phyloP scores from a whole-genome alignment of 2,888 invertebrate species.

The Flexamia atlantica region DNA sequence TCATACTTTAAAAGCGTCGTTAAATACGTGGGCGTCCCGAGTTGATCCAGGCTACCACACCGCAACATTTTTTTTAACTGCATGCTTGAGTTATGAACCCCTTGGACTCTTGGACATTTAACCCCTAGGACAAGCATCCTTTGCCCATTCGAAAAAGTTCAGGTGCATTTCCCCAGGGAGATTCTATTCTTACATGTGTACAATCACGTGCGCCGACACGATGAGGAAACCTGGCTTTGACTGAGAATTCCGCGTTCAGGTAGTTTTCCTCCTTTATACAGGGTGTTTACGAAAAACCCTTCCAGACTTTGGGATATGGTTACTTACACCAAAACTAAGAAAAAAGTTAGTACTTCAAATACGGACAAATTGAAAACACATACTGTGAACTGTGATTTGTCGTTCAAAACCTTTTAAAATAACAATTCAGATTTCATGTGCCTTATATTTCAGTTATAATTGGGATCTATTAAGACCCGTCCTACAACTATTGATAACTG shows the following conservation, averaged over 20 bases:
- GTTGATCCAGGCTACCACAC: slow-evolving; percentile 58
- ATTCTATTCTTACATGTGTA: slow-evolving; percentile 71
- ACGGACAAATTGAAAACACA: no score
- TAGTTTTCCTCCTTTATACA: slow-evolving; percentile 32
- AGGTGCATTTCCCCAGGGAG: slow-evolving; percentile 70
- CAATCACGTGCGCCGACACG: slow-evolving; percentile 68
- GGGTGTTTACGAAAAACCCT: no score
- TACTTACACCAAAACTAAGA: no score
- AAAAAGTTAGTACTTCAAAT: no score
- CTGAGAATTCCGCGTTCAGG: slow-evolving; percentile 38
- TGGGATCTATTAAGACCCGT: no score
- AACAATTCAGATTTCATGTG: no score
- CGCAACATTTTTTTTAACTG: slow-evolving; percentile 60
- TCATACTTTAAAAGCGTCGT: slow-evolving; percentile 40
- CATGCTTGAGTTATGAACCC: slow-evolving; percentile 65
- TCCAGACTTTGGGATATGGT: no score
- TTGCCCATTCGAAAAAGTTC: slow-evolving; percentile 71
- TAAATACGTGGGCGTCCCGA: slow-evolving; percentile 64
- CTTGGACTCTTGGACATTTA: slow-evolving; percentile 71
- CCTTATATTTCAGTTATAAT: no score
- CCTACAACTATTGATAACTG: no score
- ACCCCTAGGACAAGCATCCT: slow-evolving; percentile 70
- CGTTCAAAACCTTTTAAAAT: no score
- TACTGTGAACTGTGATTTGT: no score
- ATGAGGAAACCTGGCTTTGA: slow-evolving; percentile 25